phyloP scores from a whole-genome alignment of 2,888 invertebrate species.

The Dynastes hyllus region DNA sequence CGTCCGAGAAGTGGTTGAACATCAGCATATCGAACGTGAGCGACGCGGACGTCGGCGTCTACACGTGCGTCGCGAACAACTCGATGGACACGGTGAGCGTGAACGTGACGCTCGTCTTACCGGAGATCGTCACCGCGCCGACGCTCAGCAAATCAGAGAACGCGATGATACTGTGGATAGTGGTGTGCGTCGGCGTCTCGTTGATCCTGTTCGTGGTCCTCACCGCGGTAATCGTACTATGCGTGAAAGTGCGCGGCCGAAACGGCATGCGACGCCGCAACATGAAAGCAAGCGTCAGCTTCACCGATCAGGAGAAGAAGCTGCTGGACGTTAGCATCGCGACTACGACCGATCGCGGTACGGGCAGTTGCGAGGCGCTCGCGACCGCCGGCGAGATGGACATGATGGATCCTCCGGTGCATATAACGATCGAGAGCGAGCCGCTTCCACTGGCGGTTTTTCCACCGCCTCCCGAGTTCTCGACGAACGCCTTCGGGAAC shows the following conservation, averaged over 20 bases:
- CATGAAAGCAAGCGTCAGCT: conserved; percentile 85
- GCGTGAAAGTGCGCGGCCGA: conserved; percentile 73
- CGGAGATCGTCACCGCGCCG: conserved; percentile 83
- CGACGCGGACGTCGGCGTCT: conserved; percentile 87
- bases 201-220: conserved; percentile 77
- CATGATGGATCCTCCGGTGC: conserved; percentile 71
- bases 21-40: conserved; percentile 88
- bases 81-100: conserved; percentile 76
- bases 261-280: conserved; percentile 76
- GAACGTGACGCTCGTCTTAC: conserved; percentile 79
- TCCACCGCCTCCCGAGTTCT: conserved; percentile 77
- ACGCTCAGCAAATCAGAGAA: conserved; percentile 83
- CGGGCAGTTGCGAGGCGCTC: conserved; percentile 74
- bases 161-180: conserved; percentile 82
- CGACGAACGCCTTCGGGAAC: conserved; percentile 78
- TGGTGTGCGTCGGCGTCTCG: conserved; percentile 82
- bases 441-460: conserved; percentile 69
- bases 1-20: conserved; percentile 80
- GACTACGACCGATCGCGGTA: conserved; percentile 78
- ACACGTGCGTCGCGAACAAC: conserved; percentile 87
- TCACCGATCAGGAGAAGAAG: conserved; percentile 92
- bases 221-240: conserved; percentile 76
- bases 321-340: conserved; percentile 86
- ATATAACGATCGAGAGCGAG: conserved; percentile 74
- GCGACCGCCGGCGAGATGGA: conserved; percentile 72